A percentile compares a stretch with the other conserved stretches of the same genome.
phyloP scores from a whole-genome alignment of 92 coral and sea anemone genomes.

The Zoanthus sansibaricus region DNA sequence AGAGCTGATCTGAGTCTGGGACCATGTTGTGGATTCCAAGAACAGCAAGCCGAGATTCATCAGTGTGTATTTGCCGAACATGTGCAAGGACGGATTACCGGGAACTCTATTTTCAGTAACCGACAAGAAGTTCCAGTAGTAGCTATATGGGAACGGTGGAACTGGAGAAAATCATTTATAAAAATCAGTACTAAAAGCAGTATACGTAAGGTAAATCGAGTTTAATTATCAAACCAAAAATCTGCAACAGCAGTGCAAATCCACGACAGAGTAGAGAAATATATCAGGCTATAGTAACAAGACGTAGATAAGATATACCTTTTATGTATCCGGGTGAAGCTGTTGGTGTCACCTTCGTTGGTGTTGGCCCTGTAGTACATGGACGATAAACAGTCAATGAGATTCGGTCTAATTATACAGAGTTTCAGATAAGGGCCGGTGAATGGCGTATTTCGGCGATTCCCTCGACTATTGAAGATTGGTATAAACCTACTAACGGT shows the following conservation, averaged over 20 bases:
- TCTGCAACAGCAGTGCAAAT: neutral
- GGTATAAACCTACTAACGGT: too few relatives aligned
- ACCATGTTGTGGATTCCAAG: slow-evolving; percentile 70
- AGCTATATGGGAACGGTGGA: slow-evolving; percentile 87
- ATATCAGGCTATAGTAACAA: neutral
- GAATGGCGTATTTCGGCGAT: too few relatives aligned
- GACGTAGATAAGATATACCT: neutral
- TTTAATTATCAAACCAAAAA: neutral
- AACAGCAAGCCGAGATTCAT: slow-evolving; percentile 82
- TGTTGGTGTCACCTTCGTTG: slow-evolving; percentile 81
- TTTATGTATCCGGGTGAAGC: slow-evolving; percentile 47
- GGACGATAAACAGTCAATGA: too few relatives aligned
- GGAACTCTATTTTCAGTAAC: slow-evolving; percentile 64
- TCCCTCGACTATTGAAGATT: too few relatives aligned
- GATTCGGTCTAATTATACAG: too few relatives aligned
- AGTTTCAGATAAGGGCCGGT: too few relatives aligned
- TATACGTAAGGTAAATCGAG: neutral
- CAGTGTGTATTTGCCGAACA: slow-evolving; percentile 72
- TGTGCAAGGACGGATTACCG: slow-evolving; percentile 78
- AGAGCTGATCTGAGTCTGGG: slow-evolving; percentile 62
- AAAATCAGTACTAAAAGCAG: neutral
- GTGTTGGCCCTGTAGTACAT: slow-evolving; percentile 56
- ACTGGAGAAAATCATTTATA: slow-evolving; percentile 37
- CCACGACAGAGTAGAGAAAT: neutral
- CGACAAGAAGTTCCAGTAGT: slow-evolving; percentile 96